Conservation (phyloP, 1,140 invertebrate species). For the Cephus cinctus region DNA sequence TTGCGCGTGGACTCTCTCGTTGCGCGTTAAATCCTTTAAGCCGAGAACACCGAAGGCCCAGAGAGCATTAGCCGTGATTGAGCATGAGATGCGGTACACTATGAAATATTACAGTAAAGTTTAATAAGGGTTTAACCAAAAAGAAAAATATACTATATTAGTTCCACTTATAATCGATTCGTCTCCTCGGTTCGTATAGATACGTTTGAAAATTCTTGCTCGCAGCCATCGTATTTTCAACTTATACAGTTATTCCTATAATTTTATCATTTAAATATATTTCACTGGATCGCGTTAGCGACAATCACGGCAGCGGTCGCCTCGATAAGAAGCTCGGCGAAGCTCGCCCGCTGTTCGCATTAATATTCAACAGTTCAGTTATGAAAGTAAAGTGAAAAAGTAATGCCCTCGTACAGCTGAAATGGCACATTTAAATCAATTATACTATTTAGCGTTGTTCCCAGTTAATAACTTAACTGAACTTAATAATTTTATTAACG, state of each 20-base stretch:
- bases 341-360: slow-evolving; percentile 38
- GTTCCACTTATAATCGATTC: slow-evolving; percentile 12
- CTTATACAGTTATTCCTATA: slow-evolving; percentile 50
- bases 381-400: slow-evolving; percentile 56
- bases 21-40: no score
- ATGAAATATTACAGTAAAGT: no score
- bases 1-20: no score
- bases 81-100: no score
- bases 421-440: slow-evolving; percentile 47
- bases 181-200: slow-evolving; percentile 19
- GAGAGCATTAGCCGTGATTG: no score
- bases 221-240: slow-evolving; percentile 36
- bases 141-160: no score
- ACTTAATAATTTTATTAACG: slow-evolving; percentile 37
- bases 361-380: slow-evolving; percentile 54
- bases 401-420: slow-evolving; percentile 32
- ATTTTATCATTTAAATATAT: slow-evolving; percentile 47
- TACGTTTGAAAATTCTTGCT: slow-evolving; percentile 11
- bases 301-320: slow-evolving; percentile 17
- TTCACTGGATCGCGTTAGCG: slow-evolving; percentile 23
- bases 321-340: slow-evolving; percentile 36
- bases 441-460: slow-evolving; percentile 48
- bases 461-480: slow-evolving; percentile 37
- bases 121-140: no score
- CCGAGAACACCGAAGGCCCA: no score